Base-by-base conservation (phyloP, 2,888 invertebrate genomes). In the Spilosoma lubricipeda region DNA sequence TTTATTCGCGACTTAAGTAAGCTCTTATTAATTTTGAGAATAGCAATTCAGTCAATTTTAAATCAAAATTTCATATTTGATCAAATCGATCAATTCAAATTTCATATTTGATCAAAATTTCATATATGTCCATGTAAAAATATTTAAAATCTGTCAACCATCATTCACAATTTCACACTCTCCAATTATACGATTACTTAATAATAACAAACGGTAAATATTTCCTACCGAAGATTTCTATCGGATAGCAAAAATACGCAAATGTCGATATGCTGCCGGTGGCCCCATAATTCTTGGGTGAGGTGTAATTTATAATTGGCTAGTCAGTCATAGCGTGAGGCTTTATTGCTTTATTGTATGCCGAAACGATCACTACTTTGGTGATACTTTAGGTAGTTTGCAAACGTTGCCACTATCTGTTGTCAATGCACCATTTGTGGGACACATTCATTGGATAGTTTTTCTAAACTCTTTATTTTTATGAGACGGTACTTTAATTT, bases 291-390 rank as follows among this genome's bases (percentile, higher is more conserved):
- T 45, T 52, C 59, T 33, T 33, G 48, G 42, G 18, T 70, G 48
- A 73, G 67, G 67, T 69, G 18, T 64, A 70, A 73, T 70, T 70
- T 70, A 56, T 73, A 70, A 73, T 73, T 73, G 66, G 23, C 45
- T 66, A 30, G 36, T 66, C 73, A 70, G 73, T 70, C 56, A 73
- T 73, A 73, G 73, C 73, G 69, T 69, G 72, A 39, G 70, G 59
- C 30, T 70, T 36, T 70, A 27, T 39, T 48, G 56, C 70, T 70
- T 70, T 70, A 73, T 56, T 65, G 36, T 56, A 56, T 23, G 73
- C 65, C 73, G 73, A 70, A 70, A 56, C 45, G 64, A 23, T 59
- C 27, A 48, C 33, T 64, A 23, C 36, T 18, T 63, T 20, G 18
- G n/a, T 13, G 65, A 69, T 15, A 39, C 36, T 36, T 56, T 69